Base-by-base conservation (phyloP, 2,888 invertebrate genomes). In the Drosophila meridiana region DNA sequence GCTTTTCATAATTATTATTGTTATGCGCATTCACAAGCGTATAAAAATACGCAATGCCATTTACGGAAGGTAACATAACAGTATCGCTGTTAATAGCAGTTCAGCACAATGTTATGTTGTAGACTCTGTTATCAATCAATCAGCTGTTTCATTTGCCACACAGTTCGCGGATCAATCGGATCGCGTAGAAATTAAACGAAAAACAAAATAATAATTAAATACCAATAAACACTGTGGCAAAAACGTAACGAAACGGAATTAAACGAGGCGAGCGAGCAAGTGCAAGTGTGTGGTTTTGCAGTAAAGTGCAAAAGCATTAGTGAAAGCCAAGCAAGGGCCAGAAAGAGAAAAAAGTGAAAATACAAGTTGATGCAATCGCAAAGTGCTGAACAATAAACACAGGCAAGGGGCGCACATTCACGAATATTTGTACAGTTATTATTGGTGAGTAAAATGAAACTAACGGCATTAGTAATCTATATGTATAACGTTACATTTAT, bases 61-160 rank as follows among this genome's bases (percentile, higher is more conserved):
- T n/a, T 7, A 26, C 50, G 5, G 8, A 0, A 11, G 40, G 4
- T 30, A 63, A 8, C 40, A 56, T 20, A 57, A 69, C n/a, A 30
- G 14, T 14, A 28, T 61, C 53, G 26, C 63, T 79, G 76, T 63
- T 67, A 61, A 45, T 58, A 75, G 53, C 77, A 76, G 53, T 43
- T 48, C 14, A 52, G 56, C 9, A 36, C 43, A 61, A 36, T 63
- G 67, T 76, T 61, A 72, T 13, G 1, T 11, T 26, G n/a, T 28
- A 28, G 11, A 50, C 67, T n/a, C 67, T 80, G 76, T 64, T 71
- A 76, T 56, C 42, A 58, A 56, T 30, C 14, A 74, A 74, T 80
- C 78, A 78, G 80, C 78, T 78, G 78, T 80, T 78, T 66, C 76
- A 78, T 78, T 78, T 78, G 80, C 77, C 65, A 58, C 60, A 53